These are phyloP conservation scores for Podabrus alpinus DNA, from an alignment of 2,888 invertebrate genomes.

Conservation along the genomic window DNA sequence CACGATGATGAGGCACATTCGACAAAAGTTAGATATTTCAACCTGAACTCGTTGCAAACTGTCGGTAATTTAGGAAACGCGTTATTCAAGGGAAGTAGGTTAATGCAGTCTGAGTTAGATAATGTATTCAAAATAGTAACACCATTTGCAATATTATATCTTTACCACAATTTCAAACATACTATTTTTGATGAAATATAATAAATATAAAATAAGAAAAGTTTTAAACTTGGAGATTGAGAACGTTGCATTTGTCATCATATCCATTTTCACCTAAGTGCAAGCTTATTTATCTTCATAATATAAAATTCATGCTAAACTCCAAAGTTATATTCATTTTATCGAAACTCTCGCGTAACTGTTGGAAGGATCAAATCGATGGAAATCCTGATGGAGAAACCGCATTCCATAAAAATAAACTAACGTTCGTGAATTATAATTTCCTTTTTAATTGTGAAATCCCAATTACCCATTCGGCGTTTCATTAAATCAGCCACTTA, in stretches of 20 bases:
- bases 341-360: background rate
- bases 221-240: background rate
- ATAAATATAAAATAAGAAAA: background rate
- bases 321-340: background rate
- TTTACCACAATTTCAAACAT: slow-evolving; percentile 11
- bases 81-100: slow-evolving; percentile 41
- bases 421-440: background rate
- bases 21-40: slow-evolving; percentile 34
- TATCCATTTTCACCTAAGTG: background rate
- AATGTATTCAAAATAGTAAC: slow-evolving; percentile 29
- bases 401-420: background rate
- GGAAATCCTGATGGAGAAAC: background rate
- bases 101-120: slow-evolving; percentile 35
- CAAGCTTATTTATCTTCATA: background rate
- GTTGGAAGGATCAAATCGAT: background rate
- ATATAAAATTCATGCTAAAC: background rate
- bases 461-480: background rate
- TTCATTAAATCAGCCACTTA: background rate
- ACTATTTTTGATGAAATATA: slow-evolving; percentile 2
- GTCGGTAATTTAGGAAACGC: slow-evolving; percentile 39
- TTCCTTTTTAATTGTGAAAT: background rate
- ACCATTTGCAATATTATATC: slow-evolving; percentile 19
- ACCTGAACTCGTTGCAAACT: slow-evolving; percentile 37
- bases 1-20: slow-evolving; percentile 35
- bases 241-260: background rate